Percentiles rank a stretch among this genome's conserved stretches.
Evolutionary conservation across 2,888 invertebrate species (phyloP).

Genomic region (Ferrisia virgata): DNA sequence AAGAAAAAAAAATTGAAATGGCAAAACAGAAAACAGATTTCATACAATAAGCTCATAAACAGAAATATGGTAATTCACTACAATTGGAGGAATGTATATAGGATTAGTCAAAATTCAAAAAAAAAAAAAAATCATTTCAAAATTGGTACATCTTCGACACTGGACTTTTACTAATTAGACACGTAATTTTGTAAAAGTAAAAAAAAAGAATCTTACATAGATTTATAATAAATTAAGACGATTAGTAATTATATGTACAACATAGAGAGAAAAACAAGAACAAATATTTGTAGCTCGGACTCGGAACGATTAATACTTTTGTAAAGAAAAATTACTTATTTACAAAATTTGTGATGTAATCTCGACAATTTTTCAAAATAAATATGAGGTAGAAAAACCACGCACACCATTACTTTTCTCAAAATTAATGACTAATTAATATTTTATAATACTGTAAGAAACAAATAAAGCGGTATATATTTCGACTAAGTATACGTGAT

Average conservation of each 20-base stretch:
- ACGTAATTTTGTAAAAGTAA: conserved; percentile 2
- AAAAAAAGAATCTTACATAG: background rate
- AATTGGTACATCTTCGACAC: background rate
- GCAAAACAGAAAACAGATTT: background rate
- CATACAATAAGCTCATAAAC: background rate
- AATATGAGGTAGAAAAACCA: conserved; percentile 20
- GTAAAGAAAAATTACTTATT: background rate
- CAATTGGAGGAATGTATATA: background rate
- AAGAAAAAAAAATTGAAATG: background rate
- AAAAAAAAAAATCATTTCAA: background rate
- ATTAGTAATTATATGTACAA: background rate
- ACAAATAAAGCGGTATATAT: background rate
- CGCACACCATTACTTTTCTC: background rate
- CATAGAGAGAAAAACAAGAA: background rate
- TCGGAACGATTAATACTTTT: background rate
- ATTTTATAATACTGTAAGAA: conserved; percentile 17
- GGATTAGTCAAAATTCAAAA: background rate
- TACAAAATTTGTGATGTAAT: background rate
- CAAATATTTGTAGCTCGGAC: background rate
- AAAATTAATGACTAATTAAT: background rate
- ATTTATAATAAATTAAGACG: background rate
- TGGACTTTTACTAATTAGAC: background rate
- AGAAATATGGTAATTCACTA: background rate
- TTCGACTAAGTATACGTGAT: background rate
- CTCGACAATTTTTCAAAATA: background rate